phyloP scores from a whole-genome alignment of 1,140 invertebrate genomes.

The Saccostrea echinata region DNA sequence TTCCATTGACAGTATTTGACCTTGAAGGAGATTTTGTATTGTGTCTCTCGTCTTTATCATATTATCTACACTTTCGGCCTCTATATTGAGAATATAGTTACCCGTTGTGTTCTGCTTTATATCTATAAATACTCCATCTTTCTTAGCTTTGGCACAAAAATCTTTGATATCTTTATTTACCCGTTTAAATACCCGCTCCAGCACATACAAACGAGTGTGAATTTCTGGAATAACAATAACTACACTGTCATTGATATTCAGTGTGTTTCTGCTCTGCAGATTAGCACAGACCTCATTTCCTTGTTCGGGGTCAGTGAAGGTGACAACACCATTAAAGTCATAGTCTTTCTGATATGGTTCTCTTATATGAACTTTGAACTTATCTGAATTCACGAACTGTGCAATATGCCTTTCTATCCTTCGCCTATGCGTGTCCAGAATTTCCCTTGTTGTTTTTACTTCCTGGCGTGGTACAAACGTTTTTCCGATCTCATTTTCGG shows the following conservation, averaged over 20 bases:
- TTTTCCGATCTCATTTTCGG: conserved; percentile 26
- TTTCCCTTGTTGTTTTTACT: conserved; percentile 12
- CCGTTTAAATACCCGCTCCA: conserved; percentile 52
- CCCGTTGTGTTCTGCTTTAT: conserved; percentile 53
- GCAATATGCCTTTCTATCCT: conserved; percentile 40
- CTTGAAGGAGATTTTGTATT: conserved; percentile 61
- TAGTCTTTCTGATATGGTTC: conserved; percentile 36
- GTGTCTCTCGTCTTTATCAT: conserved; percentile 55
- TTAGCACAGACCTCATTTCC: conserved; percentile 56
- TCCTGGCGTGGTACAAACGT: conserved; percentile 56
- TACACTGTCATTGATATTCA: conserved; percentile 41
- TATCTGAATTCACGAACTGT: conserved; percentile 38
- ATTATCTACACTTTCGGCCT: conserved; percentile 46
- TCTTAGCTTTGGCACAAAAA: conserved; percentile 22
- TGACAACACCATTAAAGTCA: conserved; percentile 53
- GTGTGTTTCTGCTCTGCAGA: conserved; percentile 28
- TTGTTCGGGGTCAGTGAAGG: conserved; percentile 62
- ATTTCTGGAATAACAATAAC: conserved; percentile 60
- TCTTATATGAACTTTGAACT: conserved; percentile 53
- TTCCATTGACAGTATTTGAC: conserved; percentile 60
- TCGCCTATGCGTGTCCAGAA: conserved; percentile 2
- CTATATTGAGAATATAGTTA: conserved; percentile 59
- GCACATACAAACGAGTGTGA: conserved; percentile 59
- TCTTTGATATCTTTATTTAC: conserved; percentile 52
- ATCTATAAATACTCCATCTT: conserved; percentile 43